A percentile compares a stretch with the other conserved stretches of the same genome.
phyloP scores from a whole-genome alignment of 2,888 invertebrate genomes.

The Cyaniris semiargus region DNA sequence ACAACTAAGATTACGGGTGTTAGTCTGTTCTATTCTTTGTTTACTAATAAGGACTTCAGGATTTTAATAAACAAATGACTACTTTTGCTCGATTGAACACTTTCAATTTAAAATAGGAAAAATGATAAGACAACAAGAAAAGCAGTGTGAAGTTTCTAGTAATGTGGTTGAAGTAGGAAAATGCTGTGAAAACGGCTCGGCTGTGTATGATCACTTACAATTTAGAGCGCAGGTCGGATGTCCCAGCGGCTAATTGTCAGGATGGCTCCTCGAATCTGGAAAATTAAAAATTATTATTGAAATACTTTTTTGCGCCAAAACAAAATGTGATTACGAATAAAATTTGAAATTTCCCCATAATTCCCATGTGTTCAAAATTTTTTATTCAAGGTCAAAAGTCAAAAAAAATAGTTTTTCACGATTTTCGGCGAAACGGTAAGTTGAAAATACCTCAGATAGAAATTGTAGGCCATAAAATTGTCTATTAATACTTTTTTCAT shows the following conservation, averaged over 20 bases:
- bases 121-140: not conserved
- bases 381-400: no score
- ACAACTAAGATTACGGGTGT: no score
- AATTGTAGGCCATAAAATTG: no score
- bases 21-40: no score
- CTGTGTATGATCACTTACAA: constrained; percentile 77
- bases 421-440: no score
- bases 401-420: no score
- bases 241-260: constrained; percentile 90
- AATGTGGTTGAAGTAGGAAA: not conserved
- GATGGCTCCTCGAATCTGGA: constrained; percentile 80
- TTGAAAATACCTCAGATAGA: no score
- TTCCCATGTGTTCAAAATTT: no score
- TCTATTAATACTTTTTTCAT: no score
- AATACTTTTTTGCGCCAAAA: no score
- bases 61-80: not conserved
- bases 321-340: no score
- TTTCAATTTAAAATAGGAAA: not conserved
- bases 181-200: constrained; percentile 62
- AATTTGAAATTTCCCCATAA: no score
- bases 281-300: constrained; percentile 35
- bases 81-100: not conserved
- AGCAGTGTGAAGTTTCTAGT: not conserved
- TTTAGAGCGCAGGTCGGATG: constrained; percentile 85
- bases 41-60: not conserved